A percentile compares a stretch with the other conserved stretches of the same genome.
Evolutionary conservation across 2,797 vertebrate genomes (phyloP).

Genomic region (Melanotaenia maccullochi): DNA sequence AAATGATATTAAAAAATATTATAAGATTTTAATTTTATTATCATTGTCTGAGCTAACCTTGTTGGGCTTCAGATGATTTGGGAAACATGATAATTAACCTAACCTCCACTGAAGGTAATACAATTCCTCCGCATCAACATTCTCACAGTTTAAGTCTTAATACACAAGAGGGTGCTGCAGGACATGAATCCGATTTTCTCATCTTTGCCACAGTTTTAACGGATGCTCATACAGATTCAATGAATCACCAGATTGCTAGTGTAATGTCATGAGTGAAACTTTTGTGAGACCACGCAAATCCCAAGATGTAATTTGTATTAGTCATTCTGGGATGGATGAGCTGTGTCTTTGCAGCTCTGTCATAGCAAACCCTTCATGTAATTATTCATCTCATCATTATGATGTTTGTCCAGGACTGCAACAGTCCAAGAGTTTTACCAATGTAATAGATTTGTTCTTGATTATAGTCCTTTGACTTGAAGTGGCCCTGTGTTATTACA

Average conservation of each 20-base stretch:
- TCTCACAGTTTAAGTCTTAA: not conserved
- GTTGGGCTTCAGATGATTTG: not conserved
- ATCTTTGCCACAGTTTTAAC: constrained; percentile 14
- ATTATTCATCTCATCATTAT: constrained; percentile 47
- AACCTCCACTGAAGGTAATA: no score
- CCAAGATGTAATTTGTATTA: constrained; percentile 41
- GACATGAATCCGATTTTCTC: constrained; percentile 34
- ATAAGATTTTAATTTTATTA: no score
- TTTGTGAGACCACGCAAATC: constrained; percentile 59
- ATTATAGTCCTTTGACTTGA: constrained; percentile 67
- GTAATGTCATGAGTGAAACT: constrained; percentile 51
- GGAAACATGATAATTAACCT: not conserved
- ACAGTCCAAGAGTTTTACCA: constrained; percentile 54
- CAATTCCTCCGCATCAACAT: not conserved
- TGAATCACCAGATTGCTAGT: constrained; percentile 49
- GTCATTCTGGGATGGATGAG: constrained; percentile 31
- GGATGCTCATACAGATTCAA: constrained; percentile 21
- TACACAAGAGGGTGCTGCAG: constrained; percentile 71
- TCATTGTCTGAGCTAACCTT: no score
- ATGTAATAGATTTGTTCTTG: constrained; percentile 65
- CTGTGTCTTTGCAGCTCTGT: constrained; percentile 34
- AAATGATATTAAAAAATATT: no score
- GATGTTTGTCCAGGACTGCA: constrained; percentile 49
- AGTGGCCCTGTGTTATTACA: constrained; percentile 71
- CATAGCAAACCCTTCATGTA: constrained; percentile 41